A percentile compares a stretch with the other conserved stretches of the same genome.
These are phyloP conservation scores for Acrocera orbiculus DNA, from an alignment of 2,888 invertebrate genomes.

Conservation along the genomic window DNA sequence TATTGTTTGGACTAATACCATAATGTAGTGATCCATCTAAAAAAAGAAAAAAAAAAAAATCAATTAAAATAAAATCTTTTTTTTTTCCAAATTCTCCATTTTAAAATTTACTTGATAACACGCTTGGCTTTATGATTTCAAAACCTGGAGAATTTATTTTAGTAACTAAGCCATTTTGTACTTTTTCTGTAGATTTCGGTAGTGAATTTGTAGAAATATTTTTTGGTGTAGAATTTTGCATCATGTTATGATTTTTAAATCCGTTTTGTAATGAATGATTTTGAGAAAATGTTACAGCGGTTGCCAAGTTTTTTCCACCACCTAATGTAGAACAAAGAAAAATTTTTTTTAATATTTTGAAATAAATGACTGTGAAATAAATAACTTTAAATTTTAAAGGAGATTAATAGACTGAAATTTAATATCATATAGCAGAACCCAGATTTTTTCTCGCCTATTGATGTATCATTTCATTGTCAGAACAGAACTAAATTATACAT, in stretches of 20 bases:
- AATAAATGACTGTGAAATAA: no score
- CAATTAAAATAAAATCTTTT: no score
- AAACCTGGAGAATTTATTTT: constrained; percentile 32
- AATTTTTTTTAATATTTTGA: no score
- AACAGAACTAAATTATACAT: no score
- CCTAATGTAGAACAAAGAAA: no score
- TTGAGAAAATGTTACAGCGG: constrained; percentile 49
- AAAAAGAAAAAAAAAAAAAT: not conserved
- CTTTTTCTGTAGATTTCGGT: constrained; percentile 19
- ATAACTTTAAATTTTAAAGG: no score
- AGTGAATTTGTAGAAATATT: constrained; percentile 9
- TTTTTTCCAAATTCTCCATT: no score
- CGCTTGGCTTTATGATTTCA: constrained; percentile 34
- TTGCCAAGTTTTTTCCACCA: constrained; percentile 70
- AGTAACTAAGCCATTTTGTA: constrained; percentile 34
- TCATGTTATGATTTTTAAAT: constrained; percentile 29
- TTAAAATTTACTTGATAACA: constrained; percentile 9
- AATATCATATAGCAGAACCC: no score
- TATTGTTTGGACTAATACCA: constrained; percentile 17
- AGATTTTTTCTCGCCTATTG: no score
- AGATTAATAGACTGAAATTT: no score
- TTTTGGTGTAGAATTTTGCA: constrained; percentile 13
- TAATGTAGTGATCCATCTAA: constrained; percentile 9
- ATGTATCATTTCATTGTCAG: no score
- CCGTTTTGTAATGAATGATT: constrained; percentile 33